These are phyloP conservation scores for Protomyctophum bolini DNA, from an alignment of 2,113 vertebrate species.

Conservation along the genomic window DNA sequence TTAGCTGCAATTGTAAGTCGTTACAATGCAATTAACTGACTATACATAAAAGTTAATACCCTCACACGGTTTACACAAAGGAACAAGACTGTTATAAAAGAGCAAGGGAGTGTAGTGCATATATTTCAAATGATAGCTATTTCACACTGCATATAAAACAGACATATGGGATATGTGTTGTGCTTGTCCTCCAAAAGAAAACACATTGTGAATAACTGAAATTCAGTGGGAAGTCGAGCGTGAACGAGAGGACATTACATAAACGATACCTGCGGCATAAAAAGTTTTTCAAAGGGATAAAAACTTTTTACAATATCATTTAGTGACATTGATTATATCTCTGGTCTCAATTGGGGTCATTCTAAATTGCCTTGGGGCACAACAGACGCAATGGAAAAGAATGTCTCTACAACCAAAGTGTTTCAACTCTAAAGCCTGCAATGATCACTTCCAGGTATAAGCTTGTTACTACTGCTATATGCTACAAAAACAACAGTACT, in stretches of 20 bases:
- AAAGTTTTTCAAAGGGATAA: neutral
- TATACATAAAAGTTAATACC: neutral
- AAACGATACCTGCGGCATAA: neutral
- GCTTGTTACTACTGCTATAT: neutral
- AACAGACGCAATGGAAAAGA: neutral
- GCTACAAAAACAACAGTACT: no score
- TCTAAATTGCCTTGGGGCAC: neutral
- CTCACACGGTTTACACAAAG: neutral
- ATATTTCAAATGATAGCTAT: slow-evolving; percentile 16
- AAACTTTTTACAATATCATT: neutral
- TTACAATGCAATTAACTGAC: neutral
- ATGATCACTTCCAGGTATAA: slow-evolving; percentile 42
- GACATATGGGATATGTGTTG: no score
- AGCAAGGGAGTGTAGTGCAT: slow-evolving; percentile 3
- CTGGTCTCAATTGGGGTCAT: slow-evolving; percentile 2
- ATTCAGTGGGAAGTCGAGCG: no score
- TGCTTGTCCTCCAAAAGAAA: neutral
- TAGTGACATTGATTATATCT: slow-evolving; percentile 9
- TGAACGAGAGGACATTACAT: neutral
- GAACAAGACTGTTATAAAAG: slow-evolving; percentile 3
- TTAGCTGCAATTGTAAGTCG: no score
- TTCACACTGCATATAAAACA: neutral
- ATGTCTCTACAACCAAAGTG: slow-evolving; percentile 21
- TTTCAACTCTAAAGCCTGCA: slow-evolving; percentile 37
- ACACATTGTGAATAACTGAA: no score